Evolutionary conservation across 2,113 vertebrate species (phyloP), one percentile per base, ranked within the genome.

Genomic region (Malurus elegans): DNA sequence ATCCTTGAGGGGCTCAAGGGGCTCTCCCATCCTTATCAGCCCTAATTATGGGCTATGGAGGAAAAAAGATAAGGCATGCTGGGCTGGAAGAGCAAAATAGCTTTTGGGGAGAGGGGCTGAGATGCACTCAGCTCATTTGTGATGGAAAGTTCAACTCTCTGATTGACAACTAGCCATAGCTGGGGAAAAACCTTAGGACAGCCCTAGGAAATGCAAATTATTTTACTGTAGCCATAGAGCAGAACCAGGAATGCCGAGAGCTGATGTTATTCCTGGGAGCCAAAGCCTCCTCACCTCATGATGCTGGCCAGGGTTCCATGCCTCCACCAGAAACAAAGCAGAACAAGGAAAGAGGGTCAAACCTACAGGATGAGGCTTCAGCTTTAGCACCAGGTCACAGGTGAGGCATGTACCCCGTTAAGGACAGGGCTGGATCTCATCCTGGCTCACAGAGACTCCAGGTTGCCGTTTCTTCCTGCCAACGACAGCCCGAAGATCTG

Each of bases 371-470:
- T 0, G 1, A 67, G 50, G 47, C 61, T 79, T 26, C 14, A 51
- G 57, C 70, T 79, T 85, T 47, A 17, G 15, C 9, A 6, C 23
- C 20, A 29, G 34, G 18, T 9, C 50, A 21, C 1, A 2, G 44
- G 56, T 42, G 32, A 67, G 29, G 40, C 8, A 2, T 0, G 1
- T 14, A 6, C 16, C 28, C 14, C 32, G 3, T 1, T 7, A 8
- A 9, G 72, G 45, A 48, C 40, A n/a, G 24, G 34, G 25, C 56
- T 75, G 62, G 29, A 23, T 9, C 47, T 54, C 56, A 5, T 38
- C 14, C 50, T 2, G 4, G 56, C 61, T 58, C 11, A 3, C 4
- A 2, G 28, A 5, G 1, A 26, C 54, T 36, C 54, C 20, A n/a
- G 42, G 32, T 3, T 65, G 31, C 58, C 69, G 57, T 4, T 64